A percentile compares a stretch with the other conserved stretches of the same genome.
Conservation (phyloP, 2,888 invertebrate genomes). For the Muschampia plurimacula region DNA sequence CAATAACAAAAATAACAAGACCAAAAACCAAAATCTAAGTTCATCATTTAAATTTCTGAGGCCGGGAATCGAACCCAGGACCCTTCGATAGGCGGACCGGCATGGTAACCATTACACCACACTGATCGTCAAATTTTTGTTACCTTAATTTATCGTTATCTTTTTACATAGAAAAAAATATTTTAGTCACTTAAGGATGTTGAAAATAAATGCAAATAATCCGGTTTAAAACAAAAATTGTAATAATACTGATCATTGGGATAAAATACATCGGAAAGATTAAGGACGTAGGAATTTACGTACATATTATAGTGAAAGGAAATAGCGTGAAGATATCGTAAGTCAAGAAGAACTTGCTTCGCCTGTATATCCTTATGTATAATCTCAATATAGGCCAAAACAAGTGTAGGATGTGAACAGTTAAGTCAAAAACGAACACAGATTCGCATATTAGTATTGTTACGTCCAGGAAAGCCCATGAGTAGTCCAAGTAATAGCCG, state of each 20-base stretch:
- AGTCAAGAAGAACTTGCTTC: constrained; percentile 53
- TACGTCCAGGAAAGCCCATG: constrained; percentile 49
- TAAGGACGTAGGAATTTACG: constrained; percentile 49
- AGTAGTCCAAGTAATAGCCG: constrained; percentile 56
- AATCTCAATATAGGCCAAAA: constrained; percentile 68
- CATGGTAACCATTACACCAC: no score
- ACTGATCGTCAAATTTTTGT: no score
- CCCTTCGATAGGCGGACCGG: no score
- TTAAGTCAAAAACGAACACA: constrained; percentile 60
- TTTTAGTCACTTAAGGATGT: no score
- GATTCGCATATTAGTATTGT: constrained; percentile 55
- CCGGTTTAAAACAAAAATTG: no score
- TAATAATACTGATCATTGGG: no score
- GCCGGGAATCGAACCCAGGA: no score
- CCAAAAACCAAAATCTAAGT: no score
- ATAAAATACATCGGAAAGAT: neutral
- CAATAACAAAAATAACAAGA: no score
- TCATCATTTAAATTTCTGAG: no score
- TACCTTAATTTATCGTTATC: neutral
- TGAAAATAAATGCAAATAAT: no score
- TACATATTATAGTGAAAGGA: constrained; percentile 61
- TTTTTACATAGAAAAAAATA: no score
- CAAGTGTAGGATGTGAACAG: constrained; percentile 60
- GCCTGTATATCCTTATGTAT: constrained; percentile 63
- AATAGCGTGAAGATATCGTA: constrained; percentile 63